A percentile compares a stretch with the other conserved stretches of the same genome.
Evolutionary conservation across 1,140 invertebrate genomes (phyloP).

Genomic region (Drosophila busckii): DNA sequence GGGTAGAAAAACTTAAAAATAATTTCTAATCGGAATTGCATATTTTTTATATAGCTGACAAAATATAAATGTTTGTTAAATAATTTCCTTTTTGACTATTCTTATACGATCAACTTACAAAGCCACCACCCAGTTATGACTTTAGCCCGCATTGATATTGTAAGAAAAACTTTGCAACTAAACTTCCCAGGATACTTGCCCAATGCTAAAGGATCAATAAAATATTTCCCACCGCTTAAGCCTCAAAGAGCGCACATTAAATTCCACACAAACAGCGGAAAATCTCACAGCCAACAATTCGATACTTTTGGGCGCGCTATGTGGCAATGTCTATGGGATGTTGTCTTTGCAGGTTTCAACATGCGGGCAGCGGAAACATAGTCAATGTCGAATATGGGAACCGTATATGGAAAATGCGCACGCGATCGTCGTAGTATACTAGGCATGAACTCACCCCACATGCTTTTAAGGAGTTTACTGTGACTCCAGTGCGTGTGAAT

Average conservation of each 20-base stretch:
- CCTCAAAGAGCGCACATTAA: constrained; percentile 32
- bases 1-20: constrained; percentile 15
- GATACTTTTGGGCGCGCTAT: constrained; percentile 64
- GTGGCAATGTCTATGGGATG: constrained; percentile 28
- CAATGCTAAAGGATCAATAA: constrained; percentile 29
- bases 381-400: constrained; percentile 29
- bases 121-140: constrained; percentile 1
- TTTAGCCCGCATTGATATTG: constrained; percentile 49
- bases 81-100: not conserved
- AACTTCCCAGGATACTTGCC: constrained; percentile 37
- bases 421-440: constrained; percentile 49
- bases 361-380: constrained; percentile 62
- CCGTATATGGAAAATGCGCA: constrained; percentile 42
- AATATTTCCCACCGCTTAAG: constrained; percentile 41
- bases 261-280: constrained; percentile 43
- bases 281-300: constrained; percentile 55
- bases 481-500: constrained; percentile 50
- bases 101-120: not conserved
- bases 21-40: no score
- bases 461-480: no score
- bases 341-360: constrained; percentile 52
- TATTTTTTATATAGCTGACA: no score
- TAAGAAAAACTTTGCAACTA: constrained; percentile 5
- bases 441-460: constrained; percentile 53
- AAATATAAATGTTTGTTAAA: no score